Evolutionary conservation across 2,113 vertebrate genomes (phyloP).

Genomic region (Larimichthys polyactis): DNA sequence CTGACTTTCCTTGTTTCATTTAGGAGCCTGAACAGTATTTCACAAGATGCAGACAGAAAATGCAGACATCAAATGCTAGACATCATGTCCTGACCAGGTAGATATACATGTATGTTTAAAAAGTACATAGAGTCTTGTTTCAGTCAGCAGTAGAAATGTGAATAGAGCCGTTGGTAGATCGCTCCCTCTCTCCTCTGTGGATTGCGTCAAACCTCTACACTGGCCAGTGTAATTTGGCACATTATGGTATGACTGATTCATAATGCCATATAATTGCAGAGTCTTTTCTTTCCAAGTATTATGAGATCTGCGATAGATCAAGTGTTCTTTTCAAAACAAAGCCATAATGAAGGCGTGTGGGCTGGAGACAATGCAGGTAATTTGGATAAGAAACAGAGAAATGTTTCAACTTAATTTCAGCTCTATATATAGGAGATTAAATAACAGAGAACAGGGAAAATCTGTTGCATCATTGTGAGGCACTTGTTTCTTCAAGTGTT

Average conservation of each 20-base stretch:
- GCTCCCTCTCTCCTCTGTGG: constrained; percentile 21
- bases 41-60: not conserved
- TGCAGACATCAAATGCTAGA: not conserved
- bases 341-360: constrained; percentile 22
- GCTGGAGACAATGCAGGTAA: constrained; percentile 20
- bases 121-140: not conserved
- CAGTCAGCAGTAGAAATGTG: not conserved
- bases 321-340: constrained; percentile 36
- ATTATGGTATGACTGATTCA: constrained; percentile 47
- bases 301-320: constrained; percentile 15
- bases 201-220: constrained; percentile 1
- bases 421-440: not conserved
- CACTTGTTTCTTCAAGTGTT: constrained; percentile 29
- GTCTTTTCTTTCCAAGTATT: constrained; percentile 24
- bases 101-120: not conserved
- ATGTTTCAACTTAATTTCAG: constrained; percentile 10
- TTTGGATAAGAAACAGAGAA: constrained; percentile 1
- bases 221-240: constrained; percentile 37
- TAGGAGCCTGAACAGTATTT: not conserved
- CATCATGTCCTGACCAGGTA: not conserved
- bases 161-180: not conserved
- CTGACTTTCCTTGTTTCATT: not conserved
- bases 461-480: constrained; percentile 27
- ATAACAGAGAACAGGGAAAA: not conserved
- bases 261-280: constrained; percentile 55